A percentile compares a stretch with the other conserved stretches of the same genome.
phyloP scores from a whole-genome alignment of 2,113 vertebrate genomes.

The Penelope pileata region DNA sequence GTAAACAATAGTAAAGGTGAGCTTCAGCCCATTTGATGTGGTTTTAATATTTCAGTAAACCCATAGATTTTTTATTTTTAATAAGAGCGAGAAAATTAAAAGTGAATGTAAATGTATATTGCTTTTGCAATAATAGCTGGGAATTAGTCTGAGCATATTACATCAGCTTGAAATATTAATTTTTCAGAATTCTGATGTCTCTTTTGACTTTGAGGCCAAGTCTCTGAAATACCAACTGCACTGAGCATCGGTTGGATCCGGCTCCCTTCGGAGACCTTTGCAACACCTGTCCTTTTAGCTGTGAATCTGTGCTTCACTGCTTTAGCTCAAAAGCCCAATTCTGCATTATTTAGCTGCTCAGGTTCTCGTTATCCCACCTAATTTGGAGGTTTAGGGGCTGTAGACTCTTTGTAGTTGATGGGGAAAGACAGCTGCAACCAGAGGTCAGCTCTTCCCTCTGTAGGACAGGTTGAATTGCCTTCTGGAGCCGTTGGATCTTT shows the following conservation, averaged over 20 bases:
- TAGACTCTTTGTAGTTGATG: not conserved
- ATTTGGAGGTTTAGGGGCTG: not conserved
- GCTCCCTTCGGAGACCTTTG: not conserved
- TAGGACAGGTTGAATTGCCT: not conserved
- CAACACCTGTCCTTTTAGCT: not conserved
- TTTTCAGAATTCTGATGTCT: not conserved
- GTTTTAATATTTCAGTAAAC: not conserved
- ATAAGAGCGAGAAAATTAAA: not conserved
- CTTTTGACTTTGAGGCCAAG: not conserved
- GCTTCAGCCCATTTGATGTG: not conserved
- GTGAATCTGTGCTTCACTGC: not conserved
- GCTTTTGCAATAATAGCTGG: not conserved
- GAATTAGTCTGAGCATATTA: not conserved
- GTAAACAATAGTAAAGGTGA: not conserved
- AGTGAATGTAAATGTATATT: not conserved
- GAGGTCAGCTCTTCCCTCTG: not conserved
- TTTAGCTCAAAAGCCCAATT: not conserved
- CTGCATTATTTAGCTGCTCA: not conserved
- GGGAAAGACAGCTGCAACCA: not conserved
- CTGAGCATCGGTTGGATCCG: not conserved
- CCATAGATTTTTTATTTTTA: not conserved
- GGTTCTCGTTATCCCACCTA: not conserved
- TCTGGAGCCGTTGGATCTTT: not conserved
- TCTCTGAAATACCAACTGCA: not conserved
- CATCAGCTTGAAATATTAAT: not conserved